These are phyloP conservation scores for Chorisops tibialis DNA, from an alignment of 2,888 invertebrate species.

Conservation along the genomic window DNA sequence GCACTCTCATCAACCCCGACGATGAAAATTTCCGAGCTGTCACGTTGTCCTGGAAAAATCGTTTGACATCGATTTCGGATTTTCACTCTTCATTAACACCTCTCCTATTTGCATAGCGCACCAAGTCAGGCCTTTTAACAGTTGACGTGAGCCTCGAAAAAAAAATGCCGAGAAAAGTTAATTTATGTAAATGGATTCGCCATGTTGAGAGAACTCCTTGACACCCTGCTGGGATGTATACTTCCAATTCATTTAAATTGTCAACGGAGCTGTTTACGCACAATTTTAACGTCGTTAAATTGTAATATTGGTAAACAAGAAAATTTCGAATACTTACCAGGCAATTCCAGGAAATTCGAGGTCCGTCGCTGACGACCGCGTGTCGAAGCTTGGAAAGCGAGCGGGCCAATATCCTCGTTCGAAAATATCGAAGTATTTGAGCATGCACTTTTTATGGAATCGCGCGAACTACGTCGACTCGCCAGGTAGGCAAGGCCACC, in stretches of 20 bases:
- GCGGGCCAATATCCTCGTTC: conserved; percentile 77
- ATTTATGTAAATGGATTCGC: conserved; percentile 19
- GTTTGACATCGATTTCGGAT: conserved; percentile 8
- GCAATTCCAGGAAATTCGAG: conserved; percentile 82
- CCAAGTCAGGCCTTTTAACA: no score
- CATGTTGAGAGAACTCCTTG: not conserved
- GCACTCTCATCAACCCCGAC: no score
- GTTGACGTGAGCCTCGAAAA: no score
- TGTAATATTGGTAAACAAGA: not conserved
- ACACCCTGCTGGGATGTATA: not conserved
- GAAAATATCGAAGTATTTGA: conserved; percentile 66
- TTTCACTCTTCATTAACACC: conserved; percentile 14
- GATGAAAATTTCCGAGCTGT: not conserved
- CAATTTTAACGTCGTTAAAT: not conserved
- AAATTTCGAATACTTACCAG: conserved; percentile 58
- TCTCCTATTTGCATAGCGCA: conserved; percentile 7
- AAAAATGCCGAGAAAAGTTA: not conserved
- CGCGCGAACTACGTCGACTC: conserved; percentile 81
- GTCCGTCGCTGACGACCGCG: conserved; percentile 76
- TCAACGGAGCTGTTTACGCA: not conserved
- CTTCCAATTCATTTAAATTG: not conserved
- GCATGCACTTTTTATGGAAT: conserved; percentile 61
- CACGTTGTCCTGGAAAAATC: not conserved
- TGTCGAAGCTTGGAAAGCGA: conserved; percentile 75
- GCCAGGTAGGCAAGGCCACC: conserved; percentile 76